Percentiles rank a stretch among this genome's conserved stretches.
Evolutionary conservation across 2,113 vertebrate species (phyloP).

Genomic region (Silurus meridionalis): DNA sequence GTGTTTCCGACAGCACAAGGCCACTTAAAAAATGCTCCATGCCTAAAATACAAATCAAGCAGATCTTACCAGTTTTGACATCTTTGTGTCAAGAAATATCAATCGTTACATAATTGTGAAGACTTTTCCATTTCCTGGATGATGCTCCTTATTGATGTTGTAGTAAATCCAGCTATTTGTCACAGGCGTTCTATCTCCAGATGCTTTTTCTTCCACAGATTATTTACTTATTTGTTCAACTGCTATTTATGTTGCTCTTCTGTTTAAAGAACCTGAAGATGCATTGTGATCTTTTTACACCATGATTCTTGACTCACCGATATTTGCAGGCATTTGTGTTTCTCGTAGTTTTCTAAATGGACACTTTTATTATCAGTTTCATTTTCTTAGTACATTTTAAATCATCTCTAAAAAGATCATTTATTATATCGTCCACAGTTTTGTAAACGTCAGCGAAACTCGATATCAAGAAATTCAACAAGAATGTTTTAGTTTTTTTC

Average conservation of each 20-base stretch:
- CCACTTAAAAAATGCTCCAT: neutral
- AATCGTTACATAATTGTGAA: neutral
- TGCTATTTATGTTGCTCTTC: neutral
- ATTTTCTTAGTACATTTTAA: neutral
- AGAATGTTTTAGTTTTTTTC: neutral
- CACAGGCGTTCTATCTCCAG: neutral
- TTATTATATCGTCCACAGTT: neutral
- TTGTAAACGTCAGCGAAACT: neutral
- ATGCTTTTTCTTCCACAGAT: neutral
- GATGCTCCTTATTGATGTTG: neutral
- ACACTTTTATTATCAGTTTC: neutral
- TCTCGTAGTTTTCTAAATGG: neutral
- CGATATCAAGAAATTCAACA: neutral
- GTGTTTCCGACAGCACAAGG: neutral
- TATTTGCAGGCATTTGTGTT: neutral
- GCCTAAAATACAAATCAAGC: neutral
- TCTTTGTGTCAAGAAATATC: neutral
- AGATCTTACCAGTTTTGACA: neutral
- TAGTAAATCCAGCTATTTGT: constrained; percentile 4
- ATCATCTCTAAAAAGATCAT: neutral
- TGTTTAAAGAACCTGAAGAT: neutral
- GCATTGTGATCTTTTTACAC: neutral
- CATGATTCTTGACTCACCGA: neutral
- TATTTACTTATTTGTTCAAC: neutral
- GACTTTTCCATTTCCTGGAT: neutral